Conservation (phyloP, 2,888 invertebrate species). For the Hymenopus coronatus region DNA sequence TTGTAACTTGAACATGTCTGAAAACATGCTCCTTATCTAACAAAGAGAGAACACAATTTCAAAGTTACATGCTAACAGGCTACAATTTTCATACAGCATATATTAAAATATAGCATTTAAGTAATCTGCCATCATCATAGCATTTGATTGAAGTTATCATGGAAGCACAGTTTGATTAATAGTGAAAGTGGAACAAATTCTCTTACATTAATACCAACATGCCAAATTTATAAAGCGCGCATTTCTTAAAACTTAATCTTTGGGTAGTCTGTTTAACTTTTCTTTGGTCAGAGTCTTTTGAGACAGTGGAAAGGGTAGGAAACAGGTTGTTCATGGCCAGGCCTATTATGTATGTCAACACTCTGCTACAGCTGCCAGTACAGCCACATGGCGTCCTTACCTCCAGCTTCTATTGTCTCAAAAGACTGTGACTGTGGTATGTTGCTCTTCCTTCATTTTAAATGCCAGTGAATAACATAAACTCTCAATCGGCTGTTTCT, state of each 20-base stretch:
- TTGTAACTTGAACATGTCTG: not conserved
- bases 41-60: not conserved
- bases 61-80: too few species aligned
- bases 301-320: too few species aligned
- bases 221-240: not conserved
- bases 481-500: not conserved
- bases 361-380: too few species aligned
- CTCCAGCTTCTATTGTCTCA: too few species aligned
- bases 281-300: too few species aligned
- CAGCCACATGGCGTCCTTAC: too few species aligned
- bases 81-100: not conserved
- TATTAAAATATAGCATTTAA: not conserved
- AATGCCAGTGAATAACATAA: not conserved
- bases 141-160: not conserved
- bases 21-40: not conserved
- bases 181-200: not conserved
- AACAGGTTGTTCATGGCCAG: too few species aligned
- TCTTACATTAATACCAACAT: not conserved
- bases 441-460: not conserved
- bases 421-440: too few species aligned
- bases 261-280: not conserved
- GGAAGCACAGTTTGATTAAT: not conserved
- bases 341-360: too few species aligned
- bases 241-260: not conserved
- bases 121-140: too few species aligned